phyloP scores from a whole-genome alignment of 1,140 invertebrate species.

The Sycobia sp. region DNA sequence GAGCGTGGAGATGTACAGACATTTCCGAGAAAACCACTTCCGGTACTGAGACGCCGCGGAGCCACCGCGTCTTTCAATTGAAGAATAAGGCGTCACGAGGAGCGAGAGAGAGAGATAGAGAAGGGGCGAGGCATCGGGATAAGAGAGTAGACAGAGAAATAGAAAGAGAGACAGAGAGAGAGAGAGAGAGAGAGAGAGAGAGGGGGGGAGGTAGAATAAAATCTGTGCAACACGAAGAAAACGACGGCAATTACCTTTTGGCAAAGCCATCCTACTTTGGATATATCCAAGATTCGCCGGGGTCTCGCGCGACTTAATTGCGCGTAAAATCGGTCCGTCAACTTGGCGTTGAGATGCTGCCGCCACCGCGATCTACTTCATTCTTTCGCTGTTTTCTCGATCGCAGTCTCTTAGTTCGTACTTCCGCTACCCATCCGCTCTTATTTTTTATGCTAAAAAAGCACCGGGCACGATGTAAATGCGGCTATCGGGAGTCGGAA shows the following conservation, averaged over 20 bases:
- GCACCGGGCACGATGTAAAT: background rate
- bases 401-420: background rate
- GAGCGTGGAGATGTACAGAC: slow-evolving; percentile 25
- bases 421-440: background rate
- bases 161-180: too few relatives aligned
- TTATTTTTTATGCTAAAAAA: background rate
- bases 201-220: too few relatives aligned
- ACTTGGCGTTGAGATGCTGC: background rate
- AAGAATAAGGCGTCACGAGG: too few relatives aligned
- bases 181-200: too few relatives aligned
- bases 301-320: slow-evolving; percentile 37
- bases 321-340: slow-evolving; percentile 38
- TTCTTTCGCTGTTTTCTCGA: slow-evolving; percentile 1
- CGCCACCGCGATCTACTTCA: background rate
- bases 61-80: too few relatives aligned
- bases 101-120: too few relatives aligned
- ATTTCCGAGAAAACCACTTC: slow-evolving; percentile 43
- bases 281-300: slow-evolving; percentile 25
- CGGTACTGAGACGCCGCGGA: slow-evolving; percentile 44
- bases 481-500: too few relatives aligned
- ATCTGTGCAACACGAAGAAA: background rate
- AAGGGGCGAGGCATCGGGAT: slow-evolving; percentile 12
- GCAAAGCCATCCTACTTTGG: slow-evolving; percentile 34
- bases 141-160: slow-evolving; percentile 20
- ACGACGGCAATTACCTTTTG: slow-evolving; percentile 39